Evolutionary conservation across 2,888 invertebrate genomes (phyloP).

Genomic region (Mechanitis mazaeus): DNA sequence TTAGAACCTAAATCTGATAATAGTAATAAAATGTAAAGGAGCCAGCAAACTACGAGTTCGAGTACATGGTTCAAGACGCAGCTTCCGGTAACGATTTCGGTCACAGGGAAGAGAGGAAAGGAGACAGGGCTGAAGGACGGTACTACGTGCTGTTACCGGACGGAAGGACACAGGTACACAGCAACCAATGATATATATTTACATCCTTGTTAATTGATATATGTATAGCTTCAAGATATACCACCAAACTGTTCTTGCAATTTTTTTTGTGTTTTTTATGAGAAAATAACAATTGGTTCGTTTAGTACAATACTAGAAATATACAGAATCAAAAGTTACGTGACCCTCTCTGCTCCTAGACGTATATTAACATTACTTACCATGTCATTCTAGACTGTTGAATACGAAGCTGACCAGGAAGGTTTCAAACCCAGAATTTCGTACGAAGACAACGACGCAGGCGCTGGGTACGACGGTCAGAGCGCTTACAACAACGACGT

Average conservation of each 20-base stretch:
- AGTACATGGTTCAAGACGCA: constrained; percentile 81
- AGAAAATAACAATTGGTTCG: no score
- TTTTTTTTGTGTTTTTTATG: no score
- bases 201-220: no score
- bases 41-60: constrained; percentile 82
- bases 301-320: no score
- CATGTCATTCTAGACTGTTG: constrained; percentile 72
- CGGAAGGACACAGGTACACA: constrained; percentile 78
- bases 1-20: constrained; percentile 14
- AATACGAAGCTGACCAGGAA: constrained; percentile 81
- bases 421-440: constrained; percentile 82
- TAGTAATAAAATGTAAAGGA: constrained; percentile 55
- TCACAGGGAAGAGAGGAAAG: constrained; percentile 79
- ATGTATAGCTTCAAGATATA: not conserved
- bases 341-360: no score
- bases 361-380: no score
- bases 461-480: constrained; percentile 37
- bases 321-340: no score
- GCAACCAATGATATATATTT: no score
- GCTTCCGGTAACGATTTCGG: constrained; percentile 81
- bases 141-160: constrained; percentile 82
- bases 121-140: constrained; percentile 78
- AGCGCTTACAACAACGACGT: constrained; percentile 20
- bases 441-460: constrained; percentile 77
- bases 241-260: no score